Percentiles rank a stretch among this genome's conserved stretches.
phyloP scores from a whole-genome alignment of 2,797 vertebrate genomes.

The Iguana delicatissima region DNA sequence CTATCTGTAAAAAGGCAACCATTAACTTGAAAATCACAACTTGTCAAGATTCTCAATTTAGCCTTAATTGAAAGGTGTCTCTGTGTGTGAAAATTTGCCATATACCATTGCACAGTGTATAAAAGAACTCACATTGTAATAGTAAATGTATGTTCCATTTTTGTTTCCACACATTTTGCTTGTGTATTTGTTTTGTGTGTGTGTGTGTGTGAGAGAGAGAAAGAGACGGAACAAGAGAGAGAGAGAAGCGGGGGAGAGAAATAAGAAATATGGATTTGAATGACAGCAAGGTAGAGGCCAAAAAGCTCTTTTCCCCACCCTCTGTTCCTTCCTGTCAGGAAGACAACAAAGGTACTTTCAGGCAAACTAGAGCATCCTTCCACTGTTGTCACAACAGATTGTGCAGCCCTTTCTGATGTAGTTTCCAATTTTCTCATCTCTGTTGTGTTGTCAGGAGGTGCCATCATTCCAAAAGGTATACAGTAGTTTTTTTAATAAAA shows the following conservation, averaged over 20 bases:
- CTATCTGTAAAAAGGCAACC: too few species aligned
- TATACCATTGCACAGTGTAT: background rate
- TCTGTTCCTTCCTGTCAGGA: slow-evolving; percentile 63
- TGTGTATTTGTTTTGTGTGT: background rate
- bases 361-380: slow-evolving; percentile 75
- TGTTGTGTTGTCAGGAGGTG: slow-evolving; percentile 83
- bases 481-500: slow-evolving; percentile 33
- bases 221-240: background rate
- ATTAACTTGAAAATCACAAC: background rate
- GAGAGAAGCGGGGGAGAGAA: background rate
- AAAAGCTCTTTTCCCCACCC: slow-evolving; percentile 34
- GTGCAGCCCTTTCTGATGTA: slow-evolving; percentile 78
- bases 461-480: slow-evolving; percentile 79
- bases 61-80: background rate
- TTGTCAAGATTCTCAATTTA: background rate
- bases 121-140: background rate
- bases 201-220: background rate
- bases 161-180: slow-evolving; percentile 5
- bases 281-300: slow-evolving; percentile 42
- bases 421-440: slow-evolving; percentile 75
- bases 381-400: slow-evolving; percentile 85
- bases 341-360: slow-evolving; percentile 74
- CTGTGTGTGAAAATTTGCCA: background rate
- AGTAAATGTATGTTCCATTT: background rate
- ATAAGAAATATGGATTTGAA: background rate